These are phyloP conservation scores for Drosophila borborema DNA, from an alignment of 2,888 invertebrate species.

Conservation along the genomic window DNA sequence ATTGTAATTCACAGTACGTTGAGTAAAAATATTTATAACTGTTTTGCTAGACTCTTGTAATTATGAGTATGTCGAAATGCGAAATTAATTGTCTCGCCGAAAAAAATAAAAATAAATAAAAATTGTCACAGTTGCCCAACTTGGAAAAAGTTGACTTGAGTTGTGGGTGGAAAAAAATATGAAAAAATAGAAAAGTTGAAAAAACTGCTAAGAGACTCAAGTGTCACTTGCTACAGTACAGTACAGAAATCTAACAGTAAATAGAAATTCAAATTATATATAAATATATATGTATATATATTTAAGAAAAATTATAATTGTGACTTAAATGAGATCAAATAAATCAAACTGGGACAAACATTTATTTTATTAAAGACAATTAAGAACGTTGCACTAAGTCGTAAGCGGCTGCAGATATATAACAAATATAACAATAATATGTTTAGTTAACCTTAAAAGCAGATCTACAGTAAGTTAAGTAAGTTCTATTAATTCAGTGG, in stretches of 20 bases:
- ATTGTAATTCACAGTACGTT: slow-evolving; percentile 45
- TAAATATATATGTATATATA: neutral
- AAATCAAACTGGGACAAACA: neutral
- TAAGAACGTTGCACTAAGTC: no score
- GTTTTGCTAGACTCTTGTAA: slow-evolving; percentile 35
- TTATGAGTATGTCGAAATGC: slow-evolving; percentile 37
- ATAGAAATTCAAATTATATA: neutral
- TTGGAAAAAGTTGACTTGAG: neutral
- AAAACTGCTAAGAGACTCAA: neutral
- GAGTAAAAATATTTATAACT: slow-evolving; percentile 47
- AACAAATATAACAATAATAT: no score
- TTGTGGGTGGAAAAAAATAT: slow-evolving; percentile 2
- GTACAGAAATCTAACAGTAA: neutral
- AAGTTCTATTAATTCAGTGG: no score
- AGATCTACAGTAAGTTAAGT: no score
- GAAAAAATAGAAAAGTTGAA: neutral
- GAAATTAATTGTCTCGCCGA: slow-evolving; percentile 41
- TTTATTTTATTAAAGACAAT: neutral
- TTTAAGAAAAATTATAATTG: no score
- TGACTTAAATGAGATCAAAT: neutral
- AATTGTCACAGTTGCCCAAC: slow-evolving; percentile 16
- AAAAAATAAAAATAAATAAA: slow-evolving; percentile 9
- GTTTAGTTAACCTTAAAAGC: no score
- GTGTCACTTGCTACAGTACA: neutral
- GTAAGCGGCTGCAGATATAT: no score